Base-by-base conservation (phyloP, 2,888 invertebrate species). In the Argynnis bischoffii region DNA sequence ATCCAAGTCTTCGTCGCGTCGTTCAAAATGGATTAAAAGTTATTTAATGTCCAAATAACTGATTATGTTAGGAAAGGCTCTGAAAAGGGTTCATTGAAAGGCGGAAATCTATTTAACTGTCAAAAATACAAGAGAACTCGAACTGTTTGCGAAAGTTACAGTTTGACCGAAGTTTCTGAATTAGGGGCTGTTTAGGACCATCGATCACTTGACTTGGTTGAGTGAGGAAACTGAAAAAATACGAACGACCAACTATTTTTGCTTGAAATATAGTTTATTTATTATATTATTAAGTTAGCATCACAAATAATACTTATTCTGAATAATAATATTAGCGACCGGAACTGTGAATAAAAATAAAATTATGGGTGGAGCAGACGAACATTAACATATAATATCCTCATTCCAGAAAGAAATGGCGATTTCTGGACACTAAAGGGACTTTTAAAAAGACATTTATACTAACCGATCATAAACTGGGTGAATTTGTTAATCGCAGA, bases 71-170 rank as follows among this genome's bases (percentile, higher is more conserved):
- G 54, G 47, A 56, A 61, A 51, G 67, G 55, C 46, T 41, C n/a
- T 70, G 65, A 69, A 60, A 66, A 64, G 70, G 63, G 69, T 69
- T 47, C 59, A 60, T 68, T 64, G 66, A 64, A 66, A 64, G 60
- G 64, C 53, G n/a, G 64, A 63, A 69, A 65, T 67, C 69, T 70
- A 72, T 72, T 72, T 68, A 72, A 66, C 65, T 73, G 72, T 54
- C 70, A 70, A 70, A 70, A 73, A 70, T 73, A 67, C 67, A 57
- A 55, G 64, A 51, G 48, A 66, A 72, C 64, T 70, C 31, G 64
- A 64, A 57, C 69, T 57, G 65, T 54, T 63, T 63, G 55, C 46
- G 26, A 65, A 69, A 66, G 48, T 59, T 66, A 54, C 46, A 47
- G 65, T 63, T 63, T 55, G 64, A 59, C 54, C 57, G 35, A 67